phyloP scores from a whole-genome alignment of 2,888 invertebrate species.

The Arenicola marina region DNA sequence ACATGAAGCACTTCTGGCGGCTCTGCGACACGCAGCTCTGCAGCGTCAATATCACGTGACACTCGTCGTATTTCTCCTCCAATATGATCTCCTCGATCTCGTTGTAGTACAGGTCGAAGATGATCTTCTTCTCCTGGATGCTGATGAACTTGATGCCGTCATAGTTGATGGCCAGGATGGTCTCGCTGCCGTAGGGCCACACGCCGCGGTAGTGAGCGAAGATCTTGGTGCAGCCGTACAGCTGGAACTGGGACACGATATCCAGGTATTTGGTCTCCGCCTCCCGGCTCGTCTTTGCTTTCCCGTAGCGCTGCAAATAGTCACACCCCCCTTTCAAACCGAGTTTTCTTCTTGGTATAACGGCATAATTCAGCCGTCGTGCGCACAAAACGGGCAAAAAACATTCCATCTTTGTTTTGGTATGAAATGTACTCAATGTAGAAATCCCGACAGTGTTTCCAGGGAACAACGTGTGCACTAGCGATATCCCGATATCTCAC shows the following conservation, averaged over 20 bases:
- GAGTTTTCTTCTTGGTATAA: neutral
- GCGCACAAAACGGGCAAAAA: too few species aligned
- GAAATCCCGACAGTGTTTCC: too few species aligned
- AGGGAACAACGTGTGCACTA: too few species aligned
- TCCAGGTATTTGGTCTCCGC: conserved; percentile 86
- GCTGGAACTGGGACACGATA: conserved; percentile 94
- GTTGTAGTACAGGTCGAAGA: conserved; percentile 86
- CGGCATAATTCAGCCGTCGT: too few species aligned
- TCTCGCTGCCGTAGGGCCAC: conserved; percentile 79
- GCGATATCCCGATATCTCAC: too few species aligned
- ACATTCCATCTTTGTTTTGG: too few species aligned
- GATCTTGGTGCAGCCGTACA: conserved; percentile 82
- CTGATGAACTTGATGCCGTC: conserved; percentile 88
- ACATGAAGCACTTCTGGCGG: conserved; percentile 70
- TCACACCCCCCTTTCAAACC: too few species aligned
- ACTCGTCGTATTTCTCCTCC: conserved; percentile 73
- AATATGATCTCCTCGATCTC: conserved; percentile 83
- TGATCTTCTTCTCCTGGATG: conserved; percentile 86
- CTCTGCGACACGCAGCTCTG: conserved; percentile 67
- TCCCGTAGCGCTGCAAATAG: conserved; percentile 60
- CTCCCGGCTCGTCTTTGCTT: conserved; percentile 17
- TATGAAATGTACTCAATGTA: too few species aligned
- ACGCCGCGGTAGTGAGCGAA: conserved; percentile 91
- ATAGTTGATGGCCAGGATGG: conserved; percentile 83
- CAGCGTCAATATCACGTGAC: conserved; percentile 86